These are phyloP conservation scores for Sebastolobus altivelis DNA, from an alignment of 2,797 vertebrate genomes.

Conservation along the genomic window DNA sequence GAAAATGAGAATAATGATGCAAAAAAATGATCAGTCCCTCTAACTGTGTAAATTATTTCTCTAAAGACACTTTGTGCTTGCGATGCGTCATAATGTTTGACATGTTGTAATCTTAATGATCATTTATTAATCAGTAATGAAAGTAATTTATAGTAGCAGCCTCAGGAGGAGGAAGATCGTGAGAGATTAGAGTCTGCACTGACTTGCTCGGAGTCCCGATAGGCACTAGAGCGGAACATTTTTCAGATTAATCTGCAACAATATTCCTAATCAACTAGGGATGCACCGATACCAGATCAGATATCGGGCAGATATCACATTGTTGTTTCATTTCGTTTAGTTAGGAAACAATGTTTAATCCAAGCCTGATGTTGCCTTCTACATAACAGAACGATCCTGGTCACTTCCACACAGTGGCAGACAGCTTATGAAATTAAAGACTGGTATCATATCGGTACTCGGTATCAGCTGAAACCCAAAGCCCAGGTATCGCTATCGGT, in stretches of 20 bases:
- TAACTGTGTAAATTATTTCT: neutral
- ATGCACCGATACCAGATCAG: too few relatives aligned
- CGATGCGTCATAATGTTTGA: slow-evolving; percentile 1
- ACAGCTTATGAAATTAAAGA: too few relatives aligned
- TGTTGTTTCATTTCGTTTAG: too few relatives aligned
- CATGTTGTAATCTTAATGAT: slow-evolving; percentile 1
- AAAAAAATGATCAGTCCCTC: neutral
- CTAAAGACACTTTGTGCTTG: neutral
- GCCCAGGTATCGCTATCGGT: too few relatives aligned
- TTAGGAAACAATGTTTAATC: too few relatives aligned
- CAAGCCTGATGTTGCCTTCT: too few relatives aligned
- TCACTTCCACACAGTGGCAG: too few relatives aligned
- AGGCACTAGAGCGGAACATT: neutral
- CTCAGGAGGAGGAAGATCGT: neutral
- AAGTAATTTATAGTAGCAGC: neutral
- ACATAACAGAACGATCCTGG: too few relatives aligned
- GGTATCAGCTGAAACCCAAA: too few relatives aligned
- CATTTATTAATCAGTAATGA: slow-evolving; percentile 23
- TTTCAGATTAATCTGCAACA: neutral
- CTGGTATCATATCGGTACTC: too few relatives aligned
- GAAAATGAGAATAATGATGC: too few relatives aligned
- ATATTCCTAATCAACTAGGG: neutral
- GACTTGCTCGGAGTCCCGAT: neutral
- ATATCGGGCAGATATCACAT: too few relatives aligned
- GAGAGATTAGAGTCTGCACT: neutral